Evolutionary conservation across 53 echinoderm and acorn worm species (phyloP), one percentile per base, ranked within the genome.

Genomic region (Zoroaster sp.): DNA sequence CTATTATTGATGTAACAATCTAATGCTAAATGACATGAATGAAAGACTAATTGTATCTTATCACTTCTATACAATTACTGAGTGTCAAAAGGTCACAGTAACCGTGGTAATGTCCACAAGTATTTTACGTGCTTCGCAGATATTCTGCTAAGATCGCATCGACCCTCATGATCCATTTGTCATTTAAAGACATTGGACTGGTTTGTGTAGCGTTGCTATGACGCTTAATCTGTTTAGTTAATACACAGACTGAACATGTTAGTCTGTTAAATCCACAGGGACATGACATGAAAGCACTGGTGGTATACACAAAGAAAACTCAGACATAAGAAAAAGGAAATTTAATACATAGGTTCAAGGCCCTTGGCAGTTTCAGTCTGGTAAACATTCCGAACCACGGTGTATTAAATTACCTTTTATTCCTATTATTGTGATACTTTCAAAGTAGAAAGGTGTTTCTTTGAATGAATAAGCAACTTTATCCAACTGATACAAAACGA

Each of bases 161-260:
- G 63, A 59, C n/a, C n/a, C n/a, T n/a, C n/a, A 5, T 55, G 55
- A 5, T 21, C 5, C 21, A 21, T 8, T 28, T 59, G 63, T 59
- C 30, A 28, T 59, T 25, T 10, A 59, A 59, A 25, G 10, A 59
- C 63, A n/a, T n/a, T 59, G 1, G 28, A 59, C 63, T 28, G 7
- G 63, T 31, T 55, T 85, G 71, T 85, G 20, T 46, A 66, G 20
- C 46, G 85, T 85, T 66, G 38, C 85, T 49, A 49, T 71, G 85
- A 21, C 30, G 21, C 23, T 47, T 85, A 85, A 46, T 40, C 70
- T 15, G 55, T 59, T 80, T n/a, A 30, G 25, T 59, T 35, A 80
- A 80, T 35, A n/a, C 18, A 21, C 33, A 36, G 47, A 46, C 35
- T 83, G 18, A 33, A 49, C 59, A 81, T 63, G 30, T 31, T 82